These are phyloP conservation scores for Fregata magnificens DNA, from an alignment of 2,113 vertebrate species.

Conservation along the genomic window DNA sequence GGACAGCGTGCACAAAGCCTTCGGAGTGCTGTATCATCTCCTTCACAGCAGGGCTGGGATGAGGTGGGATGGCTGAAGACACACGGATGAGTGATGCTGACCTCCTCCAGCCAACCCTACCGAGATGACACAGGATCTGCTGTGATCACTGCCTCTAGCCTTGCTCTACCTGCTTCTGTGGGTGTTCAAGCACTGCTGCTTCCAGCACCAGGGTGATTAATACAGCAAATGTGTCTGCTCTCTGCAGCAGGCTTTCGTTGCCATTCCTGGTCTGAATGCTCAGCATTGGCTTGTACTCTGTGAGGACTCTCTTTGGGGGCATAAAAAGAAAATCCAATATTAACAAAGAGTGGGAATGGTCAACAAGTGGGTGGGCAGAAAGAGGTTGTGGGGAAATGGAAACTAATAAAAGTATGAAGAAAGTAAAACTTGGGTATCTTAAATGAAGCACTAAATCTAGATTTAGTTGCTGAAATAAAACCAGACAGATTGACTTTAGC, in stretches of 20 bases:
- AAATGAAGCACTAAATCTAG: background rate
- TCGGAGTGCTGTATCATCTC: fast-evolving
- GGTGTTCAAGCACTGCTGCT: background rate
- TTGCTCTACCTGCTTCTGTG: background rate
- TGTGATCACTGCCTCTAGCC: background rate
- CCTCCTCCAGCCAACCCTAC: background rate
- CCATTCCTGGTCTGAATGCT: fast-evolving
- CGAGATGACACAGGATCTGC: background rate
- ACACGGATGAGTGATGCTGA: fast-evolving
- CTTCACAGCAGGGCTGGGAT: fast-evolving
- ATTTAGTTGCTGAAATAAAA: background rate
- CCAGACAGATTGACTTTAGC: background rate
- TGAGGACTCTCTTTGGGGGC: background rate
- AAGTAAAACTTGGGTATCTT: background rate
- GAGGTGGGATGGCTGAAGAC: background rate
- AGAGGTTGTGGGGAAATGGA: background rate
- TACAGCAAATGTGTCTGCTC: fast-evolving
- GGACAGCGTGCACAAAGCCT: background rate
- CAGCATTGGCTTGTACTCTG: fast-evolving
- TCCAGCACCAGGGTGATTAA: fast-evolving
- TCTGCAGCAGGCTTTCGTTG: background rate
- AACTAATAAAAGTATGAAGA: background rate
- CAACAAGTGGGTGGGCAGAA: background rate
- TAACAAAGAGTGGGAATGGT: background rate
- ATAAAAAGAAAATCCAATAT: background rate